Evolutionary conservation across 2,113 vertebrate species (phyloP).

Genomic region (Bagarius yarrelli): DNA sequence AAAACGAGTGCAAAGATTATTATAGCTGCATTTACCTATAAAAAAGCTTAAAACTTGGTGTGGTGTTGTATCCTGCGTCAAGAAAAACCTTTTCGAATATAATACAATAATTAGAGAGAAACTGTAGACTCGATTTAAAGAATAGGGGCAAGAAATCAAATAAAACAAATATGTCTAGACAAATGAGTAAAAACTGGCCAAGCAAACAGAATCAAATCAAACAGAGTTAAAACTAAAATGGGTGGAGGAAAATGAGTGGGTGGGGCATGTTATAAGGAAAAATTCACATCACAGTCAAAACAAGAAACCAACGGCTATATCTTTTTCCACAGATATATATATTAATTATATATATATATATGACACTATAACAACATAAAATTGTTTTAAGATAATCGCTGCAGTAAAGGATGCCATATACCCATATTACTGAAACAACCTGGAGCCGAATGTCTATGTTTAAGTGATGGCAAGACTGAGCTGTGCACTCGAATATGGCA

Average conservation of each 20-base stretch:
- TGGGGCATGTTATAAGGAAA: constrained; percentile 12
- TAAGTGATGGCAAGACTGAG: background rate
- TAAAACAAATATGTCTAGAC: background rate
- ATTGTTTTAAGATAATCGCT: background rate
- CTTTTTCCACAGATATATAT: background rate
- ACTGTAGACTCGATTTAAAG: background rate
- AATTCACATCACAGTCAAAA: background rate
- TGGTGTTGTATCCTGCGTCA: background rate
- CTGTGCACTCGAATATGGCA: background rate
- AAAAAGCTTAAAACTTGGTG: background rate
- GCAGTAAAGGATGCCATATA: background rate
- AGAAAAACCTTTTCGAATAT: background rate
- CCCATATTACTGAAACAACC: background rate
- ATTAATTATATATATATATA: too few species aligned
- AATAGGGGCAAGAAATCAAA: background rate
- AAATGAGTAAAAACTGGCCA: background rate
- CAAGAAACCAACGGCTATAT: constrained; percentile 10
- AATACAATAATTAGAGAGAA: background rate
- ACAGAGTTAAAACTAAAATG: constrained; percentile 11
- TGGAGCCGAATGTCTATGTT: background rate
- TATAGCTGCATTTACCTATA: background rate
- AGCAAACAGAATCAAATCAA: too few species aligned
- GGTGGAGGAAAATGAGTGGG: constrained; percentile 22
- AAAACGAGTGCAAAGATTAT: background rate
- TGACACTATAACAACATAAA: background rate